Base-by-base conservation (phyloP, 1,140 invertebrate genomes). In the Philaenus spumarius region DNA sequence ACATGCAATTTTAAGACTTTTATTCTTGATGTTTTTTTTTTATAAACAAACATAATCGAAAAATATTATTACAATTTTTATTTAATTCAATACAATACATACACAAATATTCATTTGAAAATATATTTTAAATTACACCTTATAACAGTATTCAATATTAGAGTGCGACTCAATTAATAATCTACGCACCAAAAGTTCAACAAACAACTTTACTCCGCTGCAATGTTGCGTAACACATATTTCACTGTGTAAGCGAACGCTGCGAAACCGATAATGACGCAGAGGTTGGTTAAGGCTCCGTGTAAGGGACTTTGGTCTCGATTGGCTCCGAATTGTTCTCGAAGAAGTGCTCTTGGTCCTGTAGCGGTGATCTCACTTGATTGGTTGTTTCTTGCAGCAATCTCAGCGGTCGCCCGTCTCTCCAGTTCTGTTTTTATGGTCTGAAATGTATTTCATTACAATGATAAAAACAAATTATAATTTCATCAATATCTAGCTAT, bases 191-290 rank as follows among this genome's bases (percentile, higher is more conserved):
- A 30, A 30, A 30, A 3, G 9, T 30, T 30, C 26, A 30, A 30
- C 26, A 30, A 30, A n/a, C n/a, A n/a, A n/a, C n/a, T 22, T 15
- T 64, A 59, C 20, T 62, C 61, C 14, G 37, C 24, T 39, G 64
- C 62, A 42, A 77, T 77, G 64, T 71, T 80, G 69, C 71, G 75
- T 52, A 90, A 72, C 15, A 95, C 90, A 75, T 90, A 90, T 76
- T 90, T 91, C 11, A 95, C 90, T 63, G 83, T 85, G 64, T 85
- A 90, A 17, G 88, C 89, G 72, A 95, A 93, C 24, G 84, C 84
- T n/a, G 86, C 88, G 73, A 93, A 87, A 39, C 88, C 87, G 43
- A 90, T 74, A 35, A 93, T 79, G 45, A 93, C 84, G 68, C 85
- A 79, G 60, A 92, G 75, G 73, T 93, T 93, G 48, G 86, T 85